Evolutionary conservation across 1,140 invertebrate species (phyloP).

Genomic region (Calosoma granatense): DNA sequence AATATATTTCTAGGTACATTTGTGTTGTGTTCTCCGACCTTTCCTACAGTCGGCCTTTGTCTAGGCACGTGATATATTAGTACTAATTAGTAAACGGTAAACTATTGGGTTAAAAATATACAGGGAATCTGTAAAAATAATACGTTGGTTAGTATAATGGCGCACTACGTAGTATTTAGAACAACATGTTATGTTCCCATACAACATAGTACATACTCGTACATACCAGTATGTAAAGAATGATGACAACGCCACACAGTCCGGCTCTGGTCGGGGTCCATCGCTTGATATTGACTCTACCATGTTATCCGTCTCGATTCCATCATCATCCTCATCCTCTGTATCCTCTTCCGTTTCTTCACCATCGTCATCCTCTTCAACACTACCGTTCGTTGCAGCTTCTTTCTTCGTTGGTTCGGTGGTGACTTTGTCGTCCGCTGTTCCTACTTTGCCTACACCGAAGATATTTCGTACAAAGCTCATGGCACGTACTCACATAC

Average conservation of each 20-base stretch:
- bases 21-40: no score
- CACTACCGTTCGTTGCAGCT: not conserved
- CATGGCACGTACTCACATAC: slow-evolving; percentile 19
- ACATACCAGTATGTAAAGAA: slow-evolving; percentile 31
- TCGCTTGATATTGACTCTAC: not conserved
- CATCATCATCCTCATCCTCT: not conserved
- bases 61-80: no score
- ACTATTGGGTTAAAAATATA: no score
- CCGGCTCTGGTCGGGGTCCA: not conserved
- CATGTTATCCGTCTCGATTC: slow-evolving; percentile 4
- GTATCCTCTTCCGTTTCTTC: not conserved
- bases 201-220: not conserved
- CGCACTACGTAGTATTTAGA: no score
- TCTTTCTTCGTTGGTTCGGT: not conserved
- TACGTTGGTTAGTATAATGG: no score
- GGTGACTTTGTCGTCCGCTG: slow-evolving; percentile 1
- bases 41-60: no score
- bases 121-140: no score
- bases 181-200: not conserved
- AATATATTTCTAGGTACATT: no score
- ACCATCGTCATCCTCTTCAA: not conserved
- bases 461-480: slow-evolving; percentile 30
- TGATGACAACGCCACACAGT: slow-evolving; percentile 29
- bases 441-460: slow-evolving; percentile 22
- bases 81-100: no score